phyloP scores from a whole-genome alignment of 2,113 vertebrate genomes.

The Gorsachius goisagi region DNA sequence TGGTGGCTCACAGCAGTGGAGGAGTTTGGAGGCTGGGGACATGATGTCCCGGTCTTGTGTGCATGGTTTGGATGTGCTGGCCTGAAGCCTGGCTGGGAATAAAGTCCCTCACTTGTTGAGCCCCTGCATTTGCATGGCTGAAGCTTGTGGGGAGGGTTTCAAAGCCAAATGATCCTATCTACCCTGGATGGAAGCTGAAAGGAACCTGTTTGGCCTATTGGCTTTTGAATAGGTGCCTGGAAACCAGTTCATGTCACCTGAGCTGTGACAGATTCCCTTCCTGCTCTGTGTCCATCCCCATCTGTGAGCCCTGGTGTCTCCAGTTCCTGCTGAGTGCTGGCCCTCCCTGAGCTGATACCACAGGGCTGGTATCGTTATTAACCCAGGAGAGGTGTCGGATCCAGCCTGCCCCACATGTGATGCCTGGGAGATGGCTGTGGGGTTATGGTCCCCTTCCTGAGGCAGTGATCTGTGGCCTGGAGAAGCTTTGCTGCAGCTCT shows the following conservation, averaged over 20 bases:
- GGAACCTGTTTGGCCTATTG: background rate
- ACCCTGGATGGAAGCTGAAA: background rate
- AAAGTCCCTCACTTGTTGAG: background rate
- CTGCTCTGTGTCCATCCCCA: background rate
- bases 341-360: background rate
- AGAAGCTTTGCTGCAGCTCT: background rate
- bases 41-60: background rate
- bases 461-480: background rate
- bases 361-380: fast-evolving
- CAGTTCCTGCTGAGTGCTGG: background rate
- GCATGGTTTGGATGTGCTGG: background rate
- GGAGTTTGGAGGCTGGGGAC: background rate
- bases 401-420: background rate
- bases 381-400: background rate
- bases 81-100: background rate
- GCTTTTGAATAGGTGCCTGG: background rate
- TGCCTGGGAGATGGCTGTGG: background rate
- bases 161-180: background rate
- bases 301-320: background rate
- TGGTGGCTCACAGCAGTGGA: fast-evolving
- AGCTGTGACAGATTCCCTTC: background rate
- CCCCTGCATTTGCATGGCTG: background rate
- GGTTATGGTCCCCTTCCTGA: background rate
- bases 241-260: background rate
- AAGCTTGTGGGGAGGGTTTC: background rate